Evolutionary conservation across 2,113 vertebrate species (phyloP), one percentile per base, ranked within the genome.

Genomic region (Polyodon spathula): DNA sequence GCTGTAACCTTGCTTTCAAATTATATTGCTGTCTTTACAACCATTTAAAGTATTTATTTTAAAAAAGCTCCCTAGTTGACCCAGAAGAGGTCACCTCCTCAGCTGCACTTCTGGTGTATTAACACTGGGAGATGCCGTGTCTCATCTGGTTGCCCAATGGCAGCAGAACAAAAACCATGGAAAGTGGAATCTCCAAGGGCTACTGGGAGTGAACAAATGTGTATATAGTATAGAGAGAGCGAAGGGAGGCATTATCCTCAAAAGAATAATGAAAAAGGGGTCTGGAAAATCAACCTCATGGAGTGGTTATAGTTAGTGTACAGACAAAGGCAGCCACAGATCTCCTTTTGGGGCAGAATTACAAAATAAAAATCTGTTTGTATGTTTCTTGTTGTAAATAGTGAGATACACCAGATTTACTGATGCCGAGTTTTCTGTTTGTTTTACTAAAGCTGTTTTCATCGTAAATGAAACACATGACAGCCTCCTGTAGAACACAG

Each of bases 51-150:
- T 55, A 16, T 37, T 2, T 7, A 3, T n/a, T 12, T 27, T 57
- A 43, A 63, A 46, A 63, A 11, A 65, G 61, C 51, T 46, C 27
- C 3, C 1, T 1, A 16, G 51, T 68, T 37, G 6, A 12, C 37
- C 15, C 43, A 53, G 15, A 54, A 42, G 15, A 11, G 14, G 40
- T 40, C 52, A 42, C 42, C 54, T 44, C 55, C 48, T 55, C 27
- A 68, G 27, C 42, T 68, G 60, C 16, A 67, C 17, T 8, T 17
- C 67, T 60, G 62, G 65, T 62, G 67, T 57, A 56, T 67, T 65
- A 63, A 58, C 60, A 61, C 59, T 65, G 65, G 67, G 66, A 62
- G 65, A 61, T 38, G 42, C 41, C 59, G 41, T 39, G 11, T 59
- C 71, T 50, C 66, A 66, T 57, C 42, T 40, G 55, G 37, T 52